A percentile compares a stretch with the other conserved stretches of the same genome.
These are phyloP conservation scores for Nemopilema nomurai DNA, from an alignment of 30 jellyfish, hydroid and myxozoan species.

Conservation along the genomic window DNA sequence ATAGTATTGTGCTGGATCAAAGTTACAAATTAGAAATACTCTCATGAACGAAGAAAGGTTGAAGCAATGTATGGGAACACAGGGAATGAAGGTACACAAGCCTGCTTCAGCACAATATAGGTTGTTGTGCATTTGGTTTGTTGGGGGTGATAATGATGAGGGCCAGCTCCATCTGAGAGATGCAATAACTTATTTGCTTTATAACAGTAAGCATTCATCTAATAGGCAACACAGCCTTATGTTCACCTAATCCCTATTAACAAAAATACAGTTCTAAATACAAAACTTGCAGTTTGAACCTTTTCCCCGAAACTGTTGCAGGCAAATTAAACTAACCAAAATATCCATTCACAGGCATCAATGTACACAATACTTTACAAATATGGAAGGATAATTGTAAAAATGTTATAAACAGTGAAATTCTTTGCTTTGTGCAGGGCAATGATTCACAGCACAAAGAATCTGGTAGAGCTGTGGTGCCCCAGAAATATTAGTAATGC, in stretches of 20 bases:
- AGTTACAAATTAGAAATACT: background rate
- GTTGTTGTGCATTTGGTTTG: background rate
- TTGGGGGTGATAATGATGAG: background rate
- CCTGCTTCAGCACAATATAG: background rate
- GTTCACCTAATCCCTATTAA: background rate
- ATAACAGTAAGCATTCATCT: background rate
- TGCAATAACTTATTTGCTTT: background rate
- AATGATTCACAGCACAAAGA: background rate
- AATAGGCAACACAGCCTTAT: background rate
- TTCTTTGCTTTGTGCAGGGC: background rate
- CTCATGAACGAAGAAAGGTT: background rate
- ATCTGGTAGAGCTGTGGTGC: background rate
- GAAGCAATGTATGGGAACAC: too few species aligned
- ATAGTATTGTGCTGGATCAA: background rate
- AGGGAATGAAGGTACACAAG: too few species aligned
- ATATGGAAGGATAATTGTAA: background rate
- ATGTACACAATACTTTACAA: background rate
- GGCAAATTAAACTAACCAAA: background rate
- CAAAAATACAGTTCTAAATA: background rate
- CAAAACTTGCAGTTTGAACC: background rate
- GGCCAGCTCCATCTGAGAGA: background rate
- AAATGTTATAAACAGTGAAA: background rate
- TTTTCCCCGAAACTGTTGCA: background rate
- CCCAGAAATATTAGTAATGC: background rate
- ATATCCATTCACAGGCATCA: background rate